These are phyloP conservation scores for Xiphophorus maculatus DNA, from an alignment of 2,113 vertebrate species.

Conservation along the genomic window DNA sequence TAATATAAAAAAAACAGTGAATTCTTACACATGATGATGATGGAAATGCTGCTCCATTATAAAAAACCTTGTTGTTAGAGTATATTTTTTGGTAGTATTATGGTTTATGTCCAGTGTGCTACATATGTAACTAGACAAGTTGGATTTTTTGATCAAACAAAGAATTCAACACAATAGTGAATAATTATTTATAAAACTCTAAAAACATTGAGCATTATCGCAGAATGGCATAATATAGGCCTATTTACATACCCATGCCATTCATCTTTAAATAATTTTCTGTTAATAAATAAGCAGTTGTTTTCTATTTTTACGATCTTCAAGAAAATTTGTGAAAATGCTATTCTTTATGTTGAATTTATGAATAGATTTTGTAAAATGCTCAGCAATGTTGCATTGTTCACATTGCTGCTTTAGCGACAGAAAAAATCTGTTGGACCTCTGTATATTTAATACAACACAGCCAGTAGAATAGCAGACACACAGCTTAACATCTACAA, in stretches of 20 bases:
- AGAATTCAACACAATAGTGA: background rate
- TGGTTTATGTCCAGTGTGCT: background rate
- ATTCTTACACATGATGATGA: too few species aligned
- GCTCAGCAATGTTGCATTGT: background rate
- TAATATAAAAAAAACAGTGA: too few species aligned
- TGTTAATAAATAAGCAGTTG: too few species aligned
- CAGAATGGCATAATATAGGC: too few species aligned
- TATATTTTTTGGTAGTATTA: background rate
- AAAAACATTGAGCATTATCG: too few species aligned
- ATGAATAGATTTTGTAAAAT: too few species aligned
- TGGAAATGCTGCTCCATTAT: background rate
- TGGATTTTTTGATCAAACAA: background rate
- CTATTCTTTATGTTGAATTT: background rate
- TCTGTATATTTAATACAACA: slow-evolving; percentile 12
- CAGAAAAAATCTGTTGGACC: background rate
- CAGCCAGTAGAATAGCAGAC: slow-evolving; percentile 38
- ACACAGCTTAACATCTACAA: slow-evolving; percentile 54
- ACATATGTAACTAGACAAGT: background rate
- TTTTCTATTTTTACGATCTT: too few species aligned
- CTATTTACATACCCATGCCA: too few species aligned
- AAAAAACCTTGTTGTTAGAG: background rate
- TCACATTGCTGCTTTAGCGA: slow-evolving; percentile 20
- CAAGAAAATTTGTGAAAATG: too few species aligned
- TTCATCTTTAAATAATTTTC: too few species aligned
- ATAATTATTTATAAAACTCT: too few species aligned